Conservation (phyloP, 2,797 vertebrate genomes). For the Sarcoramphus papa region DNA sequence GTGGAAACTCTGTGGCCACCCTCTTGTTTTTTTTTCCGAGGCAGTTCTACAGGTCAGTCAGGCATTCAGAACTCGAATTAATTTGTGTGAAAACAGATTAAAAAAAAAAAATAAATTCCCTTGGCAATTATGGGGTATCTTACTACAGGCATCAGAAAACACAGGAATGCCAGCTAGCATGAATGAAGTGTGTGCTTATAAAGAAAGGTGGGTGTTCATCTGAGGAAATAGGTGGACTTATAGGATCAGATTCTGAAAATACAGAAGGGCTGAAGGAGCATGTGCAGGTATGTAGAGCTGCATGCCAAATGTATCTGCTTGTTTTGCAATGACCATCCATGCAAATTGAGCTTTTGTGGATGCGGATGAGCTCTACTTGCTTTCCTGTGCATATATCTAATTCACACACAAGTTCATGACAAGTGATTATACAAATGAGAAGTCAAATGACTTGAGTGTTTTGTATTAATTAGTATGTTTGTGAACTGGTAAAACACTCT, state of each 20-base stretch:
- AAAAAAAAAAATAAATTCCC: no score
- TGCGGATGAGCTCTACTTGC: not conserved
- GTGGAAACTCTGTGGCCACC: not conserved
- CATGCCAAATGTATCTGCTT: not conserved
- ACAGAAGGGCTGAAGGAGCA: not conserved
- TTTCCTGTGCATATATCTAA: not conserved
- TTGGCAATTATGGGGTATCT: not conserved
- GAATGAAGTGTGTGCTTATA: not conserved
- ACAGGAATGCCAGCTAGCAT: not conserved
- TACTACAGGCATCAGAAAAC: not conserved
- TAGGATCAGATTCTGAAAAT: not conserved
- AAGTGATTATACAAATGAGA: not conserved
- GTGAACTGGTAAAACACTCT: not conserved
- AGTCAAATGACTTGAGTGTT: not conserved
- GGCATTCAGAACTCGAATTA: not conserved
- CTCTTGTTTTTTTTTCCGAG: not conserved
- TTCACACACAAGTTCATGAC: not conserved
- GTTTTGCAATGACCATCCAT: not conserved
- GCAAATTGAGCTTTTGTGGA: not conserved
- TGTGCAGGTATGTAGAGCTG: not conserved
- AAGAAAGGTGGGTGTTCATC: not conserved
- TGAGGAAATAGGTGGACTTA: not conserved
- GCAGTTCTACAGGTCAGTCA: not conserved
- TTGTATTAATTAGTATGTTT: not conserved
- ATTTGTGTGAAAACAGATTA: not conserved